These are phyloP conservation scores for Channa maculata DNA, from an alignment of 2,113 vertebrate species.

Conservation along the genomic window DNA sequence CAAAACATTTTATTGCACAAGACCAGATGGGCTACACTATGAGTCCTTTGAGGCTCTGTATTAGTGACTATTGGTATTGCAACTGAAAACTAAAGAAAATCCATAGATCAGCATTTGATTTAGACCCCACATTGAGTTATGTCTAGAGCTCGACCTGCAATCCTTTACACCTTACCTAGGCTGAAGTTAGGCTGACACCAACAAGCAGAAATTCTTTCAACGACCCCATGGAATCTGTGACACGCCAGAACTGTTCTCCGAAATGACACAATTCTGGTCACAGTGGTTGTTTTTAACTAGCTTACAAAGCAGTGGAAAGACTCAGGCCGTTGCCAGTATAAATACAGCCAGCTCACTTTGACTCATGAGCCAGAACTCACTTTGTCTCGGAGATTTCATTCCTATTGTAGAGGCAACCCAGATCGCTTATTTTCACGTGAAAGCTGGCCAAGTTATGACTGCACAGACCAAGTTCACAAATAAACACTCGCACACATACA, in stretches of 20 bases:
- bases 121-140: constrained; percentile 5
- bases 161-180: constrained; percentile 24
- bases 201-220: too few species aligned
- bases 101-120: constrained; percentile 25
- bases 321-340: constrained; percentile 50
- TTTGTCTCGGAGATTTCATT: constrained; percentile 51
- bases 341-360: constrained; percentile 58
- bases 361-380: constrained; percentile 48
- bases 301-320: constrained; percentile 56
- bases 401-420: constrained; percentile 55
- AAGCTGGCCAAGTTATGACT: constrained; percentile 59
- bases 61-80: constrained; percentile 36
- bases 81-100: constrained; percentile 19
- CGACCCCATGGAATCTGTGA: constrained; percentile 44
- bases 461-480: constrained; percentile 31
- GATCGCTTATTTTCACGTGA: constrained; percentile 53
- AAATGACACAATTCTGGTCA: constrained; percentile 31
- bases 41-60: constrained; percentile 33
- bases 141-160: neutral
- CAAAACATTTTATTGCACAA: constrained; percentile 42
- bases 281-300: constrained; percentile 58
- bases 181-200: neutral
- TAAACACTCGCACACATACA: constrained; percentile 35
- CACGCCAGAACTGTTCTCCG: constrained; percentile 35
- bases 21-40: constrained; percentile 25